Base-by-base conservation (phyloP, 2,113 vertebrate species). In the Thamnaconus septentrionalis region DNA sequence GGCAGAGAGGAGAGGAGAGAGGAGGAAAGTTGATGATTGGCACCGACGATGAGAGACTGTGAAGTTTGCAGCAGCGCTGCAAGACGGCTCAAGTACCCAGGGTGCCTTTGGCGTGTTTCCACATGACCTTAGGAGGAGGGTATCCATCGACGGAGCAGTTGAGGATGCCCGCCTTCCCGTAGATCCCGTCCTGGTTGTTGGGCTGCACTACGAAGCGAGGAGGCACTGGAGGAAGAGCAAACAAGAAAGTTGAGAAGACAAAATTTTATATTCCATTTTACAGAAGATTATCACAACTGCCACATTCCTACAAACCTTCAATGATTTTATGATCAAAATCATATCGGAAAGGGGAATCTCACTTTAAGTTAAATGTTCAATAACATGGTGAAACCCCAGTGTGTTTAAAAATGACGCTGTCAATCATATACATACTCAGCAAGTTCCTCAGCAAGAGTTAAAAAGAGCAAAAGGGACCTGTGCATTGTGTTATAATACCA, bases 131-230 rank as follows among this genome's bases (percentile, higher is more conserved):
- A 0, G 97, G 97, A 8, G 96, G 96, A 0, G 97, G 97, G 66
- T 99, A 98, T 45, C 97, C 97, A 0, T 99, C 96, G 9, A 98
- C 97, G 0, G 97, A 99, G 78, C 97, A 99, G 84, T 98, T 99
- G 47, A 99, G 89, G 83, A 99, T 96, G 3, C 95, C 96, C 0
- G 95, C 94, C 80, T 97, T 98, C 18, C 97, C 96, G 0, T 98
- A 99, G 83, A 99, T 99, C 66, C 97, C 97, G 7, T 99, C 96
- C 78, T 99, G 97, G 85, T 99, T 98, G 90, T 99, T 98, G 74
- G 97, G 97, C 54, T 99, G 97, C 43, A 99, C 97, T 85, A 98
- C 94, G 40, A 97, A 99, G 7, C 96, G 93, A 76, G 97, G 97
- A n/a, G 97, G 96, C 61, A 99, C 96, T 99, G 81, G 41, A 59